Evolutionary conservation across 92 coral and sea anemone species (phyloP).

Genomic region (Phenganax subtilis): DNA sequence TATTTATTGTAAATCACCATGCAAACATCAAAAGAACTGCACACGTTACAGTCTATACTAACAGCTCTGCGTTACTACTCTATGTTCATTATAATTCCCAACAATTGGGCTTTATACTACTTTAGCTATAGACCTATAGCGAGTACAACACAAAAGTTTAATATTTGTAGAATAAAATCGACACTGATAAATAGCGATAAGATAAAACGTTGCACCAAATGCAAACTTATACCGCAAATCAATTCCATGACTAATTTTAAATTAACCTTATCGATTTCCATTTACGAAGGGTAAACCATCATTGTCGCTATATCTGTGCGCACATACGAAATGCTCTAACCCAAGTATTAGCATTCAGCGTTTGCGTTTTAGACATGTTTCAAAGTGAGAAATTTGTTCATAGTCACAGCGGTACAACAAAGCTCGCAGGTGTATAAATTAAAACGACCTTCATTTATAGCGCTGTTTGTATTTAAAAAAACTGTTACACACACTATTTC

Average conservation of each 20-base stretch:
- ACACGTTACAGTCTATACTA: too few relatives aligned
- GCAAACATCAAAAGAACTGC: too few relatives aligned
- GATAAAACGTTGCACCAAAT: background rate
- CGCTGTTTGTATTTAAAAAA: conserved; percentile 5
- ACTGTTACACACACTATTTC: conserved; percentile 12
- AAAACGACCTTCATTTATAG: conserved; percentile 2
- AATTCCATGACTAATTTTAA: background rate
- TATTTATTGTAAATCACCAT: too few relatives aligned
- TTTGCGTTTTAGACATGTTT: background rate
- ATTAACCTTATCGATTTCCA: conserved; percentile 9
- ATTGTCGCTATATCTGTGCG: background rate
- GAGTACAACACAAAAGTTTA: background rate
- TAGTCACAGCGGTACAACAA: conserved; percentile 16
- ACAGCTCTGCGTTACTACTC: too few relatives aligned
- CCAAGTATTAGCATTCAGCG: background rate
- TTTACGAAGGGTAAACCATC: background rate
- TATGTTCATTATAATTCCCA: too few relatives aligned
- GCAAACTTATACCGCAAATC: background rate
- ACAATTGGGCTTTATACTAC: too few relatives aligned
- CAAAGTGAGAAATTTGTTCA: background rate
- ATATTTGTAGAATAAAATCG: background rate
- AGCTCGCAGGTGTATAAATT: background rate
- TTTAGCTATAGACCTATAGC: background rate
- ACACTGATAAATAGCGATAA: background rate
- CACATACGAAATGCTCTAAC: background rate